Base-by-base conservation (phyloP, 2,113 vertebrate genomes). In the Saccopteryx leptura region DNA sequence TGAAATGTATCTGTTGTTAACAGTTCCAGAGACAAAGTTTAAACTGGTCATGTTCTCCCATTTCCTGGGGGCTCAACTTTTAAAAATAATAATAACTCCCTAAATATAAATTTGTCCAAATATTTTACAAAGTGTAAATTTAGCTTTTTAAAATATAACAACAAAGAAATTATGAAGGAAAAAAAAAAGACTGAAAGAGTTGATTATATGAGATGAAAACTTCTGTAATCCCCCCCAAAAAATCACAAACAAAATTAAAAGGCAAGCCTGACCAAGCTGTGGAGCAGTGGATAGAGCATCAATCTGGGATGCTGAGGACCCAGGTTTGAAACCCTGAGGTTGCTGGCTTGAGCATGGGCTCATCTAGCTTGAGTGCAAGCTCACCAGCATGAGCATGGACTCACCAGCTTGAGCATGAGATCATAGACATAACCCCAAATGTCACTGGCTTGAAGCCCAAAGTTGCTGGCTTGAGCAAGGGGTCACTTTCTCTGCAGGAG, bases 161-260 rank as follows among this genome's bases (percentile, higher is more conserved):
- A 46, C 68, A 74, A 68, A 90, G 19, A 93, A 87, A 79, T 50
- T 31, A 90, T 12, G 79, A 68, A 93, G 24, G 39, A 39, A 39
- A 39, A 39, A 39, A 46, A 76, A 72, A 96, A 81, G 54, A 68
- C 17, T 9, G 17, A 58, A 21, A 69, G 52, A 78, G 31, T 26
- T 52, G 60, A 61, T 56, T 39, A 65, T 11, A 31, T 88, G 33
- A 92, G 76, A 86, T 54, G 11, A 85, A 82, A 93, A 96, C 7
- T 9, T 85, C 17, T 21, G 0, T 39, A 54, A 39, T 39, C 5
- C 26, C 72, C 39, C 17, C 7, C 61, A 78, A 81, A 72, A 13
- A 54, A 74, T 60, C 56, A 71, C 63, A 88, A 95, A 88, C 72
- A 75, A 93, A 78, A 66, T 88, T 65, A 50, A 85, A 88, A 93